phyloP scores from a whole-genome alignment of 2,888 invertebrate genomes.

The Neria commutata region DNA sequence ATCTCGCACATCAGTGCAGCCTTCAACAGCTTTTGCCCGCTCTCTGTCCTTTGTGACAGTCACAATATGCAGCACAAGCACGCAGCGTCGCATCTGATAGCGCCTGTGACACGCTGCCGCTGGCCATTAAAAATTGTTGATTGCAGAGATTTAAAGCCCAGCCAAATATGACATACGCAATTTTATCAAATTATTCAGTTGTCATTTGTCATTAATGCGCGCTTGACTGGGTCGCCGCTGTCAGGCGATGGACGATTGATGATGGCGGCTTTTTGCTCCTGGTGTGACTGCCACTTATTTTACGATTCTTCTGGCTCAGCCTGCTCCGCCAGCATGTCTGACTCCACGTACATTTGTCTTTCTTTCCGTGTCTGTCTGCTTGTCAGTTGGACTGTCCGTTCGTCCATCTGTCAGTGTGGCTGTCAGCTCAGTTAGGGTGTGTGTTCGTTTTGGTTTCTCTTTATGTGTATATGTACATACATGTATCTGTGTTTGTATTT shows the following conservation, averaged over 20 bases:
- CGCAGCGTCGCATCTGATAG: no score
- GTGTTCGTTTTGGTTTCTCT: no score
- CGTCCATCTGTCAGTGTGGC: background rate
- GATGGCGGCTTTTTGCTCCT: no score
- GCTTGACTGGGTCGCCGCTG: background rate
- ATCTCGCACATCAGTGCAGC: constrained; percentile 35
- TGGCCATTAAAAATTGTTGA: constrained; percentile 31
- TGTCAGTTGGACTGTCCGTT: background rate
- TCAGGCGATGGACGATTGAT: no score
- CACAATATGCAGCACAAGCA: no score
- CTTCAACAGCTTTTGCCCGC: constrained; percentile 22
- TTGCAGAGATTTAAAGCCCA: constrained; percentile 34
- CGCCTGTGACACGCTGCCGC: background rate
- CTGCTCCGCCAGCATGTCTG: no score
- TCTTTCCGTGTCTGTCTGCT: background rate
- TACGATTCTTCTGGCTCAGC: no score
- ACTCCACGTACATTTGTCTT: background rate
- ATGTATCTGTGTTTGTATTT: no score
- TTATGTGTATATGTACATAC: no score
- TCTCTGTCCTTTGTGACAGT: background rate
- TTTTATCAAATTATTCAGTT: constrained; percentile 28
- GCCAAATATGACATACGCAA: constrained; percentile 39
- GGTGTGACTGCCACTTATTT: no score
- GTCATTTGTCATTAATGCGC: constrained; percentile 21
- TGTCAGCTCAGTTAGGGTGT: no score